phyloP scores from a whole-genome alignment of 2,113 vertebrate species.

The Lamprotornis superbus region DNA sequence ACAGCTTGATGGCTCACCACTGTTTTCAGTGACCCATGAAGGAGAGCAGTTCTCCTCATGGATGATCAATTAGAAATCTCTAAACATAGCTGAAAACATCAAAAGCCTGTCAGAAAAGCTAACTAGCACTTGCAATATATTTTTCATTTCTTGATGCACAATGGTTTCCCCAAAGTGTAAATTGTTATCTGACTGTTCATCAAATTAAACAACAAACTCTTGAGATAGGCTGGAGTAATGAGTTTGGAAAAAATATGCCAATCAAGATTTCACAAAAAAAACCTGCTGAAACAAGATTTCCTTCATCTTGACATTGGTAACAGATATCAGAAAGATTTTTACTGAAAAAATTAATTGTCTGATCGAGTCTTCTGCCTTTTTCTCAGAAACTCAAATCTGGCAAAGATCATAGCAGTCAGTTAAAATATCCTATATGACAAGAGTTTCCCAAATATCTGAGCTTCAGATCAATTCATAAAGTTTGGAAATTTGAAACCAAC shows the following conservation, averaged over 20 bases:
- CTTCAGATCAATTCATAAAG: neutral
- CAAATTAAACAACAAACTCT: neutral
- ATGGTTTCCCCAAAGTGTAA: neutral
- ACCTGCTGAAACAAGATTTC: neutral
- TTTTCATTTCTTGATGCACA: neutral
- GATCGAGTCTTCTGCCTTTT: neutral
- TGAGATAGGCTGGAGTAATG: neutral
- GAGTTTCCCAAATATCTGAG: neutral
- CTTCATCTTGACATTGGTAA: neutral
- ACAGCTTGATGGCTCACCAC: neutral
- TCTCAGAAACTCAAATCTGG: neutral
- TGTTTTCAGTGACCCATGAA: slow-evolving; percentile 21
- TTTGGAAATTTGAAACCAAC: neutral
- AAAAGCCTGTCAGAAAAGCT: neutral
- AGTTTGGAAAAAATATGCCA: neutral
- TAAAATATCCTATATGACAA: neutral
- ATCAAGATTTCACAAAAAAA: neutral
- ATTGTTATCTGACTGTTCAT: neutral
- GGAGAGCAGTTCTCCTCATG: neutral
- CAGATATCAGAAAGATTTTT: neutral
- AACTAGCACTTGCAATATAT: neutral
- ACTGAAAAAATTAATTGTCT: neutral
- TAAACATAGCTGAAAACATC: neutral
- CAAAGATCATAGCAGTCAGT: neutral
- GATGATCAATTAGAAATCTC: neutral